Base-by-base conservation (phyloP, 2,797 vertebrate species). In the Furcifer pardalis region DNA sequence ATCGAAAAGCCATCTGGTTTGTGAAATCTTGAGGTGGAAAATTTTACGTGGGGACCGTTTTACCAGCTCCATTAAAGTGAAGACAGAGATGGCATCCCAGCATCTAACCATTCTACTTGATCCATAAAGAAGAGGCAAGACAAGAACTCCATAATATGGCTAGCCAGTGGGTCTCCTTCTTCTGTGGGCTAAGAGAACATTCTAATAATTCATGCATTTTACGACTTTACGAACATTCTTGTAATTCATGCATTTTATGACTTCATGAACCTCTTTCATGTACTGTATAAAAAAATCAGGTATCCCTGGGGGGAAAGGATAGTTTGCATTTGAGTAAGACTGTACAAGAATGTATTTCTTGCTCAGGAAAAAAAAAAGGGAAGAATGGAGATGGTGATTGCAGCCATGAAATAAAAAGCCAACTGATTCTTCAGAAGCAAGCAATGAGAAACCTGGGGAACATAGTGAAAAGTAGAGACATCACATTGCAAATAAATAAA, bases 161-260 rank as follows among this genome's bases (percentile, higher is more conserved):
- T 63, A 80, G 68, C 84, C 77, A 91, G 88, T 52, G 88, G 81
- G 84, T 60, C 71, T n/a, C 32, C n/a, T 69, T 77, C 32, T 35
- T 56, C 83, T 62, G 66, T 81, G 87, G 21, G 15, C 27, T 63
- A 23, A 52, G 79, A 82, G 27, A 17, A 79, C 5, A 5, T n/a
- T n/a, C n/a, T n/a, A n/a, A 3, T 85, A 66, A 82, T 30, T 63
- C 12, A 32, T 62, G 32, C 27, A 80, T 86, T 91, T 89, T 86
- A 69, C 85, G 3, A 13, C 30, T 49, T 69, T 40, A 85, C 49
- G 63, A 85, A 89, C 25, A n/a, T n/a, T n/a, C n/a, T n/a, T n/a
- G 5, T 85, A 66, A 82, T 30, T 63, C 12, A 32, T 62, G 32
- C 27, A 80, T 86, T 91, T 89, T 86, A 69, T 86, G 3, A 13